Evolutionary conservation across 2,888 invertebrate species (phyloP), one percentile per base, ranked within the genome.

Genomic region (Luperina testacea): DNA sequence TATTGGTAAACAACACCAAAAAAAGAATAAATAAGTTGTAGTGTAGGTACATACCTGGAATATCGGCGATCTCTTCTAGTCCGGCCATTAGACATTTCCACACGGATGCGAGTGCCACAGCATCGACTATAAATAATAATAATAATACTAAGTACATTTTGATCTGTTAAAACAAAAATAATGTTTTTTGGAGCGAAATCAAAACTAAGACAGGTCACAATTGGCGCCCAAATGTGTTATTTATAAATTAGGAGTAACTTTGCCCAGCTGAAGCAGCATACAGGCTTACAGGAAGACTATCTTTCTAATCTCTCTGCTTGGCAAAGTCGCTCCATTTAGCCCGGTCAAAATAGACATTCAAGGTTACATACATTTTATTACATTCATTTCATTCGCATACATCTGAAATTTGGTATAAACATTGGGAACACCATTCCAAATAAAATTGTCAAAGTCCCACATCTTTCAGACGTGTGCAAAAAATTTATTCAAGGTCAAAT

Each of bases 11-110:
- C 45, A 77, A 81, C 59, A 72, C 67, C 72, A 81, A 81, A 77
- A 77, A 72, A 13, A 64, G 8, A 51, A 59, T n/a, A 3, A 64
- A 63, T 27, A 70, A 42, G 0, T 48, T 70, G 51, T 70, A 59
- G 72, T 63, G 20, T 32, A 32, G 32, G 32, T 74, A 86, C 80
- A 86, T 90, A 93, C 92, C 91, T 92, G 48, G 92, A 92, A 84
- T 95, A 95, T 85, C 97, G 97, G 79, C 98, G 98, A 77, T 98
- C 98, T 88, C 97, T 97, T 74, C 98, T 97, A 73, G 98, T 98
- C 89, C 98, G 97, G 0, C 99, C 99, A 85, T 98, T 98, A 0
- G 99, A 99, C 99, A 99, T 99, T 96, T 99, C 99, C 27, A 99
- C 99, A 83, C 99, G 97, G 75, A 99, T 98, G 91, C 99, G 97